Evolutionary conservation across 64 coral and sea anemone genomes (phyloP), one percentile per base, ranked within the genome.

Genomic region (Astreopora myriophthalma): DNA sequence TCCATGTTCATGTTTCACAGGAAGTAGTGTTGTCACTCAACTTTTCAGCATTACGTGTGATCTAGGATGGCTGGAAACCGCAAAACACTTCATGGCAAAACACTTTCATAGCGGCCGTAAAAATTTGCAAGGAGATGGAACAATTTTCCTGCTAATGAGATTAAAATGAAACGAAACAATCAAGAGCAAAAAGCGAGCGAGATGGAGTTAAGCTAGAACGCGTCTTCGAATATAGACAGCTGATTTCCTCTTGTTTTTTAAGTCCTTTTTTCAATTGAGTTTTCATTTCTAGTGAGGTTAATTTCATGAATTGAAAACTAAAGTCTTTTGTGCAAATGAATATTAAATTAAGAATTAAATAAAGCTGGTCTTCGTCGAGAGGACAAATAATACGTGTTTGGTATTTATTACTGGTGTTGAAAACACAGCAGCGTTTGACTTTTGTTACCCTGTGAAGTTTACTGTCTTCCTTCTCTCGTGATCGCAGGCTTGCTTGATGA

Each of bases 301-400:
- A 64, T 83, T 83, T 83, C 7, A 61, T 16, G 51, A 31, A 5
- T 38, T 63, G 55, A 83, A 65, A 36, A 37, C 30, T 13, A 64
- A 73, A 83, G 52, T 83, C 79, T 64, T 83, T 83, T 83, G 79
- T 83, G 22, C 38, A 64, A 25, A 34, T 20, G 79, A 83, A 66
- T 42, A 38, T 83, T 83, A 65, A 65, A 83, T 83, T 63, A 81
- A 78, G 79, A 38, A 83, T 34, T 34, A 83, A 63, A 83, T 83
- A 64, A 64, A 83, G n/a, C 79, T 22, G 79, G 77, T 80, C 28
- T 80, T 83, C 11, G 19, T 38, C 19, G n/a, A 49, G 1, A 83
- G 7, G 27, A 80, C 60, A 64, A 83, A 83, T 83, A 83, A 83
- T 9, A 64, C 6, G 34, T 34, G 30, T 60, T 57, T 37, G 28